Base-by-base conservation (phyloP, 2,113 vertebrate genomes). In the Cottus gobio region DNA sequence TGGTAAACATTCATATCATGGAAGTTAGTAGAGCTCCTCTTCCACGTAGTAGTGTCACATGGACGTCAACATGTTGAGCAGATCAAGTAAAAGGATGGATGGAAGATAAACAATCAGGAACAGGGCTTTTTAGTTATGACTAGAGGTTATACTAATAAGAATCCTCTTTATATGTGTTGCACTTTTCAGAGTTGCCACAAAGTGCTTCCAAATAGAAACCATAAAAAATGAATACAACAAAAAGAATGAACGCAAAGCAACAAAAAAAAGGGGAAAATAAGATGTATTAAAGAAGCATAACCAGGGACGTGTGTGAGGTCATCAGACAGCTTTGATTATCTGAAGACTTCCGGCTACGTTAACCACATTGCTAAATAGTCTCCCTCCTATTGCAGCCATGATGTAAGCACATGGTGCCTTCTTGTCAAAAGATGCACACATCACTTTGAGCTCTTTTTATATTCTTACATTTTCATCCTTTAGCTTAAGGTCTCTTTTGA, bases 391-490 rank as follows among this genome's bases (percentile, higher is more conserved):
- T 39, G 54, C 56, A 69, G 31, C 64, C 15, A 2, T 63, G 37
- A 77, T n/a, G 36, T 46, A 48, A 73, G 74, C 71, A 69, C 79
- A 85, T 50, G 73, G 61, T 68, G 62, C 24, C 44, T 50, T 65
- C 36, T 61, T 72, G 31, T 79, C 69, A 48, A 79, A 79, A 39
- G 42, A 39, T 39, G 65, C 64, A 42, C 10, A 20, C 61, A 54
- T 80, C 50, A 56, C 6, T 78, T 83, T 62, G 77, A 77, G 62
- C 78, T 69, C 69, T 85, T 86, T 16, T 87, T 46, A 83, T 80
- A 70, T 87, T 80, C 30, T 52, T 52, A 72, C 66, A 67, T 48
- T 74, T 62, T 76, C 76, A 77, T 60, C 76, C 4, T 48, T 75
- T 62, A 48, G 70, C 37, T 79, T 67, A 46, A 71, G 30, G 62